phyloP scores from a whole-genome alignment of 2,888 invertebrate genomes.

The Copidosoma aretas region DNA sequence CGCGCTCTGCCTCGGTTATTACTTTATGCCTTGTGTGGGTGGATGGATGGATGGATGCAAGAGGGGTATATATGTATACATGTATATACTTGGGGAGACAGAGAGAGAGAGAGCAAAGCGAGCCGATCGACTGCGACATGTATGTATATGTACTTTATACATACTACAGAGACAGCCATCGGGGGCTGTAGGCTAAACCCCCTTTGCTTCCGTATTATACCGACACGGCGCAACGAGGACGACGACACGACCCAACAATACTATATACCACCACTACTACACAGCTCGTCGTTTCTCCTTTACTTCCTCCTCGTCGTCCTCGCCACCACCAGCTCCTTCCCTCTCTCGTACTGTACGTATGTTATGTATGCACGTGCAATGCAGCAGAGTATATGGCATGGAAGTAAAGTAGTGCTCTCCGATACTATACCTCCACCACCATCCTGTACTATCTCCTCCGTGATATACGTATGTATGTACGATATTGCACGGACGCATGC shows the following conservation, averaged over 20 bases:
- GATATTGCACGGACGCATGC: no score
- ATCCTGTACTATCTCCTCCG: no score
- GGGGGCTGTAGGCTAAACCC: no score
- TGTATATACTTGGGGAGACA: no score
- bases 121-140: slow-evolving; percentile 30
- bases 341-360: not conserved
- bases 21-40: slow-evolving; percentile 48
- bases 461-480: no score
- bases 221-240: no score
- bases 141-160: no score
- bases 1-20: slow-evolving; percentile 46
- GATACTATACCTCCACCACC: slow-evolving; percentile 3
- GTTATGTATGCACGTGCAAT: not conserved
- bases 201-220: no score
- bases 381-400: no score
- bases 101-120: no score
- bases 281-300: not conserved
- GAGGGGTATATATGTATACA: no score
- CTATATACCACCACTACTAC: no score
- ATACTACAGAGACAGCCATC: not conserved
- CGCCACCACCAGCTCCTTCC: not conserved
- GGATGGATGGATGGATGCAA: slow-evolving; percentile 34
- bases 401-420: slow-evolving; percentile 11
- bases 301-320: not conserved
- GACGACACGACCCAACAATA: not conserved